These are phyloP conservation scores for Ichneumon xanthorius DNA, from an alignment of 2,888 invertebrate genomes.

Conservation along the genomic window DNA sequence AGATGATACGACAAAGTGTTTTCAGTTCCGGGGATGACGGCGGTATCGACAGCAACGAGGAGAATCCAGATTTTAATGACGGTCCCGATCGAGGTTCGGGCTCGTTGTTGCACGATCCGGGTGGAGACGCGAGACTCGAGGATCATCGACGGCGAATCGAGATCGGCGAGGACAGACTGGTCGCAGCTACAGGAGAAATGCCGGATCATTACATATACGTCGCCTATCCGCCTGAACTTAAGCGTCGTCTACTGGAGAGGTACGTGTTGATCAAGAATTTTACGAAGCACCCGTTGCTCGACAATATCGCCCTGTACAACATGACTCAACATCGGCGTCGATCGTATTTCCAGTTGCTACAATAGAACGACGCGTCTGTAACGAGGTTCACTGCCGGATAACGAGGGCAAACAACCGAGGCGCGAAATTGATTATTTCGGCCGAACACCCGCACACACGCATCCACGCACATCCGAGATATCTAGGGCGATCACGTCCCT, in stretches of 20 bases:
- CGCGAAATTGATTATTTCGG: conserved; percentile 50
- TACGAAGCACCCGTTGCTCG: conserved; percentile 54
- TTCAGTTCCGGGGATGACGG: conserved; percentile 90
- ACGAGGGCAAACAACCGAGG: conserved; percentile 39
- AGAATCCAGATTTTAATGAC: conserved; percentile 75
- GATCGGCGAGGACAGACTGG: conserved; percentile 74
- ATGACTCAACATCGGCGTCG: conserved; percentile 49
- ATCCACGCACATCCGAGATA: conserved; percentile 47
- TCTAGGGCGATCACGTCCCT: conserved; percentile 22
- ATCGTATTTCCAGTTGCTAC: conserved; percentile 89
- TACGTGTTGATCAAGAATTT: conserved; percentile 81
- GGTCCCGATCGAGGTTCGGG: conserved; percentile 65
- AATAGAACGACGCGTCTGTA: conserved; percentile 93
- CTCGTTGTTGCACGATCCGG: conserved; percentile 76
- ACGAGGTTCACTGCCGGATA: conserved; percentile 73
- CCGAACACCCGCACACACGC: conserved; percentile 45
- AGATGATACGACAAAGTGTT: conserved; percentile 57
- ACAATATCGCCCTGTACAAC: conserved; percentile 37
- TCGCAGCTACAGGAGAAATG: conserved; percentile 77
- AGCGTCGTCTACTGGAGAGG: conserved; percentile 93
- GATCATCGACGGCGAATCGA: conserved; percentile 78
- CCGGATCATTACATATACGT: conserved; percentile 93
- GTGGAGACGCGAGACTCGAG: conserved; percentile 73
- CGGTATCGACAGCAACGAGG: conserved; percentile 86
- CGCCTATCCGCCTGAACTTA: conserved; percentile 94